These are phyloP conservation scores for Poeciliopsis paucimaculata DNA, from an alignment of 2,797 vertebrate species.

Conservation along the genomic window DNA sequence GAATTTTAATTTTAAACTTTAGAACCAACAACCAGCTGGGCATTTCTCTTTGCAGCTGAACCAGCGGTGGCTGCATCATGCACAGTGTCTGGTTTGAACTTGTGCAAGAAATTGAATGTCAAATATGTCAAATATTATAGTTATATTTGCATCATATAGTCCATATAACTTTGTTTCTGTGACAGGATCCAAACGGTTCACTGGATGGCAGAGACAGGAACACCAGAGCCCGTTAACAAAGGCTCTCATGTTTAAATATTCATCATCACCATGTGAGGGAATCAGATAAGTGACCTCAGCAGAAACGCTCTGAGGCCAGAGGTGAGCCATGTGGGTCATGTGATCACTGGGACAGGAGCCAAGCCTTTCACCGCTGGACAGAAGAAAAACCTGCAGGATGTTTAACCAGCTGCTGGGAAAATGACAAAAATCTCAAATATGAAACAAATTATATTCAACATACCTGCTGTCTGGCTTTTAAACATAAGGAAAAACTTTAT, in stretches of 20 bases:
- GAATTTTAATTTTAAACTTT: not conserved
- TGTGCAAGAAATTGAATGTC: not conserved
- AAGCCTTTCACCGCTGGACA: not conserved
- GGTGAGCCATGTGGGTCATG: not conserved
- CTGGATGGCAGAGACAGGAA: not conserved
- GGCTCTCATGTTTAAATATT: constrained; percentile 37
- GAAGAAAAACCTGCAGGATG: not conserved
- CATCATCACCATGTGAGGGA: constrained; percentile 27
- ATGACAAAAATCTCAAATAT: not conserved
- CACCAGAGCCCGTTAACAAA: not conserved
- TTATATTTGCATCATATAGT: not conserved
- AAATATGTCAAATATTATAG: not conserved
- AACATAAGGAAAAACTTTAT: not conserved
- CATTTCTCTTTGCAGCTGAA: not conserved
- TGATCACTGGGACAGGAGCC: not conserved
- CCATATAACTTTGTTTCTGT: not conserved
- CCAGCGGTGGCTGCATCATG: not conserved
- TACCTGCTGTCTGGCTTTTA: not conserved
- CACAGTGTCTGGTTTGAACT: not conserved
- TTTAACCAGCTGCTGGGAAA: not conserved
- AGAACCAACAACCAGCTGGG: too few species aligned
- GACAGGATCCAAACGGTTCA: not conserved
- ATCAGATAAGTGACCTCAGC: not conserved
- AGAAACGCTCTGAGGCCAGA: not conserved
- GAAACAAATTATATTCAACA: not conserved